Evolutionary conservation across 2,797 vertebrate genomes (phyloP), one percentile per base, ranked within the genome.

Genomic region (Crax fasciolata): DNA sequence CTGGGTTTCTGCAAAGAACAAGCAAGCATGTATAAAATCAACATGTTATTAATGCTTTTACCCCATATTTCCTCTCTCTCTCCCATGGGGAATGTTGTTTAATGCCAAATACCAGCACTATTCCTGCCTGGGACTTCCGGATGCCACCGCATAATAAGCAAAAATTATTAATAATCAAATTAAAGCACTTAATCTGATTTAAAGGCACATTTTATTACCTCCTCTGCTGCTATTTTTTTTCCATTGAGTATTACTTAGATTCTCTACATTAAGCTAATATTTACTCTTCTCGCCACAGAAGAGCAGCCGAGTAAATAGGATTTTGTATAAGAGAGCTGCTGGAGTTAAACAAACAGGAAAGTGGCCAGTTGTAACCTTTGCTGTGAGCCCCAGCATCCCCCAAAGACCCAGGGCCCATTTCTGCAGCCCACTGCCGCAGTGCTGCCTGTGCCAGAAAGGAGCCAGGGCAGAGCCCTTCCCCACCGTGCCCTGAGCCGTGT

Each of bases 261-360:
- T 92, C 68, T 93, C 90, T 93, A 82, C 90, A 96, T 97, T 93
- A 93, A 96, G 93, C 87, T 95, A 97, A 96, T 95, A 93, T 97
- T 97, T 96, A 90, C 84, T 94, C 86, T 97, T 71, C 86, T 89
- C 74, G 86, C 94, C 94, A 74, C 85, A 75, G 93, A 96, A 97
- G 93, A 95, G 91, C 81, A 46, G 93, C 88, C 90, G 75, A 96
- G 86, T 96, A 96, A 97, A 97, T 96, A 96, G 83, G 74, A 95
- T 93, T 95, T 90, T 17, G 3, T 87, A 19, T 76, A 73, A 90
- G 94, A 92, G 90, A 95, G 85, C 85, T n/a, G 67, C 55, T 90
- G 85, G 78, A 95, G 95, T 97, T 96, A 96, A 95, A 87, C 85
- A 95, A 96, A 95, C 85, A 95, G 9, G 77, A 59, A 73, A 84